Base-by-base conservation (phyloP, 2,888 invertebrate genomes). In the Trachelus iudaicus region DNA sequence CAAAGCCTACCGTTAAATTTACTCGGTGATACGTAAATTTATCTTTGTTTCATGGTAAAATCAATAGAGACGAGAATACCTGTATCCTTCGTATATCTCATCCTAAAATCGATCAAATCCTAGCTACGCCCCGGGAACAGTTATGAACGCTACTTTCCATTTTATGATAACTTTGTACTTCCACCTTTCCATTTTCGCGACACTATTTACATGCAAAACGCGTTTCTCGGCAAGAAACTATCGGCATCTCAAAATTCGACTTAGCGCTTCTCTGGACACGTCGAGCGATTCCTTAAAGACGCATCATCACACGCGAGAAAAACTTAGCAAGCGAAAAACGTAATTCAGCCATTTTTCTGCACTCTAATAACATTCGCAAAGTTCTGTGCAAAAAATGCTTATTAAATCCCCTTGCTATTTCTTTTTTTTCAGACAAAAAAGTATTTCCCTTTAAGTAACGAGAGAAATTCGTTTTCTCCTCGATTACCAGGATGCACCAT, bases 151-250 rank as follows among this genome's bases (percentile, higher is more conserved):
- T 73, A 73, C 75, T 76, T 73, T 74, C 69, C 37, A 31, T 35
- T 35, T 33, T 71, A 74, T 76, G 74, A 82, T 79, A 81, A 85
- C 79, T 84, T 83, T 84, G 83, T 83, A 84, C 84, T 85, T 84
- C 81, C 83, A 77, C 80, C 79, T 80, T 79, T 80, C 86, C 85
- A 80, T 85, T 82, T 86, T 74, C 81, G 82, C 83, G 80, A 81
- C 85, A 87, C 87, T 89, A 88, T 89, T 88, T 89, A 87, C 86
- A 87, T 86, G 84, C 85, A 83, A 87, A 85, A 85, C 84, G 84
- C 81, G 79, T 15, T 30, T 13, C 71, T 11, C 33, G 71, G 9
- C 34, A 15, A 9, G 33, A 71, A 71, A 31, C 33, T 83, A 86
- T 84, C 83, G 84, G 76, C 79, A 82, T 81, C 83, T 83, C 83